Percentiles rank a stretch among this genome's conserved stretches.
Evolutionary conservation across 2,888 invertebrate genomes (phyloP).

Genomic region (Papilio gigon): DNA sequence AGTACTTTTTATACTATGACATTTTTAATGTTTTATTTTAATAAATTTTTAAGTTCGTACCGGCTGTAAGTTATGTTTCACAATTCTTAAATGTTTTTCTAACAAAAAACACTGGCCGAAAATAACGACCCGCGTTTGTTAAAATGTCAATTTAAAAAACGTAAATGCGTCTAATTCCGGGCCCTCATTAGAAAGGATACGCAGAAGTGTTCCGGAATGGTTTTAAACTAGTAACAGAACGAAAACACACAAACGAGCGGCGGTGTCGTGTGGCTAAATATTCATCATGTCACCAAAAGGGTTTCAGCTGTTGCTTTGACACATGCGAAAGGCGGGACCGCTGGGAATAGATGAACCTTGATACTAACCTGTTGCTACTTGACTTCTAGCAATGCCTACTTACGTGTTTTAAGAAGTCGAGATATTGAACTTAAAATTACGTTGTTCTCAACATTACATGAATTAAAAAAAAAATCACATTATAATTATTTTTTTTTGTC

Average conservation of each 20-base stretch:
- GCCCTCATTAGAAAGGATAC: constrained; percentile 65
- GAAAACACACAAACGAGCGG: constrained; percentile 44
- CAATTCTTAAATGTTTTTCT: no score
- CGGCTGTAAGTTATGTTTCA: no score
- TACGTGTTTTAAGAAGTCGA: neutral
- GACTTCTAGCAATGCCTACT: neutral
- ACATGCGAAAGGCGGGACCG: constrained; percentile 48
- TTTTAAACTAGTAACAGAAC: constrained; percentile 48
- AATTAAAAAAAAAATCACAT: no score
- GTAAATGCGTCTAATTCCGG: constrained; percentile 59
- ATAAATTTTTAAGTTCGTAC: no score
- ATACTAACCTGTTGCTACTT: constrained; percentile 27
- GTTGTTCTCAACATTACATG: no score
- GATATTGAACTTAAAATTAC: neutral
- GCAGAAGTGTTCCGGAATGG: constrained; percentile 53
- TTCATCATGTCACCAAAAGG: constrained; percentile 71
- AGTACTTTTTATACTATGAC: no score
- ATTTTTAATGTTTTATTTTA: neutral
- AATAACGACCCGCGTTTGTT: constrained; percentile 43
- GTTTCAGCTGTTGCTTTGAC: constrained; percentile 56
- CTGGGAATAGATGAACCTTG: constrained; percentile 41
- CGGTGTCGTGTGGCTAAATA: constrained; percentile 73
- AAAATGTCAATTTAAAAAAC: constrained; percentile 59
- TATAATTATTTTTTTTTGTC: no score
- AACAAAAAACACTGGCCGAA: constrained; percentile 38